Conservation (phyloP, 2,888 invertebrate genomes). For the Mesorhabditis spiculigera region DNA sequence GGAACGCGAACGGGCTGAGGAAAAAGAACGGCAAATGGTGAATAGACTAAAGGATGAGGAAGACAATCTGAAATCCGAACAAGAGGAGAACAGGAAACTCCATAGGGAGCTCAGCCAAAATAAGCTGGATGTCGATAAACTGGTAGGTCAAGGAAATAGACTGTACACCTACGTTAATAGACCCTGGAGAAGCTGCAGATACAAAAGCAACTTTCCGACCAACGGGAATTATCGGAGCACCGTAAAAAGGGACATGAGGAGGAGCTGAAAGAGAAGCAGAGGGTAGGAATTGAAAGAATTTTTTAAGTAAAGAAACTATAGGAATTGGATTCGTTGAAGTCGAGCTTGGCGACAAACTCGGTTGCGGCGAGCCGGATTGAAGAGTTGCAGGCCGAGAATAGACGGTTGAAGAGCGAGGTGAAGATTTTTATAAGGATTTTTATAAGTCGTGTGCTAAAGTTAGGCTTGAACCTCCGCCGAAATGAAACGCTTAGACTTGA, state of each 20-base stretch:
- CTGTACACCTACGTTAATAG: constrained; percentile 11
- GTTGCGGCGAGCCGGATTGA: not conserved
- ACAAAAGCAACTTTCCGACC: constrained; percentile 27
- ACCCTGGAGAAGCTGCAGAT: constrained; percentile 28
- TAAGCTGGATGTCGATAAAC: constrained; percentile 1
- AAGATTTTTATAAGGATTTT: no score
- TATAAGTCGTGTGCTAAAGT: no score
- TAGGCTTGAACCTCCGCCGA: no score
- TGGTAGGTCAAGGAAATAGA: not conserved
- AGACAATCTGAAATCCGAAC: constrained; percentile 2
- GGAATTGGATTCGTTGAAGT: not conserved
- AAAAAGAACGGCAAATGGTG: not conserved
- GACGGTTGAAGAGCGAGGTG: not conserved
- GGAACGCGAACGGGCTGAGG: not conserved
- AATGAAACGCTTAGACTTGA: no score
- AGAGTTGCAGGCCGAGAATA: not conserved
- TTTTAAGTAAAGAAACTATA: constrained; percentile 1
- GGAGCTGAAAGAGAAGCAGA: constrained; percentile 21
- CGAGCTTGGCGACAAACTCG: not conserved
- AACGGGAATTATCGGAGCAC: constrained; percentile 33
- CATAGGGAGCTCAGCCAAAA: not conserved
- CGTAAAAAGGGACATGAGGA: constrained; percentile 28
- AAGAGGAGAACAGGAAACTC: constrained; percentile 4
- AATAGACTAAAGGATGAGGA: constrained; percentile 3
- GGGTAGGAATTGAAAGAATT: constrained; percentile 8